Base-by-base conservation (phyloP, 2,888 invertebrate species). In the Tyria jacobaeae region DNA sequence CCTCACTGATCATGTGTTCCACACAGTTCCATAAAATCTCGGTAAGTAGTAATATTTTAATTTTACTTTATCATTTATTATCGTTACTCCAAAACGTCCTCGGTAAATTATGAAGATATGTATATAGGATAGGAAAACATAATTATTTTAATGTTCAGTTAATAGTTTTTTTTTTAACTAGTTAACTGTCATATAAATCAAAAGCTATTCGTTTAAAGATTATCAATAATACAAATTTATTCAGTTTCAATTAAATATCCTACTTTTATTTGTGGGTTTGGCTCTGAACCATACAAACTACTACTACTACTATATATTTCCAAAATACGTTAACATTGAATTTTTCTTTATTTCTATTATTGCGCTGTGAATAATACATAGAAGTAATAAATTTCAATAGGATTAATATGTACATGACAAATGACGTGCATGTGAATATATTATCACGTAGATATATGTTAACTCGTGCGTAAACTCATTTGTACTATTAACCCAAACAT, bases 1-100 rank as follows among this genome's bases (percentile, higher is more conserved):
- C 85, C 83, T 86, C 85, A 86, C 61, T 80, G 72, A 78, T 71
- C 64, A 79, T 69, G 79, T 82, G 77, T 78, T 73, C 31, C 5
- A 35, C 79, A 81, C 79, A 76, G 66, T n/a, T n/a, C n/a, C n/a
- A n/a, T n/a, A n/a, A n/a, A 41, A 17, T 41, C 17, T 3, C 0
- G 17, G 17, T 21, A 17, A 31, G 27, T 31, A 31, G n/a, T n/a
- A n/a, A n/a, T 31, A 2, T 31, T 31, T 31, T 31, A 6, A 31
- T 31, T 31, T 4, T 31, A 2, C 7, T 3, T 3, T 1, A 41
- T 21, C 17, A 17, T 17, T 41, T 41, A 41, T 21, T 21, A 41
- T 21, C 3, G 27, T 3, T 31, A 31, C 17, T 41, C 6, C 17
- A 41, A 17, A 44, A 21, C 44, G 21, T 44, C 44, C 44, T 44